Conservation (phyloP, 2,888 invertebrate species). For the Tetramorium bicarinatum region DNA sequence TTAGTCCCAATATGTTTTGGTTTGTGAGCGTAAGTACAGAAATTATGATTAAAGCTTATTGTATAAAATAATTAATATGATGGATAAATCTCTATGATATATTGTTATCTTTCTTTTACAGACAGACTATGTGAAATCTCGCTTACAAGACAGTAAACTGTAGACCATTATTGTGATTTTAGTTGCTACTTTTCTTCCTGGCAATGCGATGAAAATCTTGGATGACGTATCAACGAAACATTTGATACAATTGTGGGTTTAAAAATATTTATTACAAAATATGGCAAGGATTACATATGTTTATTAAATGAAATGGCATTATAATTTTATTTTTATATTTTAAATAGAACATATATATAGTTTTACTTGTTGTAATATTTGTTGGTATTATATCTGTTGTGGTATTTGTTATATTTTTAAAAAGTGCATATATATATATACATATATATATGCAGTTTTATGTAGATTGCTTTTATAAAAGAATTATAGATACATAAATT, state of each 20-base stretch:
- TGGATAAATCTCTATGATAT: background rate
- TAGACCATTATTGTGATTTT: background rate
- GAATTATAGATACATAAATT: background rate
- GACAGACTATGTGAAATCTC: constrained; percentile 88
- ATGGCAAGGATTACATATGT: constrained; percentile 7
- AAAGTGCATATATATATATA: too few relatives aligned
- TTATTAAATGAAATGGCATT: background rate
- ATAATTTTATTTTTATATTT: background rate
- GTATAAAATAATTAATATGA: background rate
- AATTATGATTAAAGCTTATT: background rate
- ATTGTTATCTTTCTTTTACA: constrained; percentile 79
- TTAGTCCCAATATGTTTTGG: constrained; percentile 92
- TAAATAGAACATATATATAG: background rate
- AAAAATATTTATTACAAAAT: constrained; percentile 18
- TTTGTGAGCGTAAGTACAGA: constrained; percentile 91
- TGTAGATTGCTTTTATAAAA: background rate
- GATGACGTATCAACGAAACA: background rate
- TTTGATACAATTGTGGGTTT: background rate
- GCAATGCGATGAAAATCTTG: background rate
- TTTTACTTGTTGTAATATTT: background rate
- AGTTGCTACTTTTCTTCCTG: background rate
- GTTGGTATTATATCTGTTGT: background rate
- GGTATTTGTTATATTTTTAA: background rate
- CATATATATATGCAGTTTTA: background rate
- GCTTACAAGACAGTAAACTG: constrained; percentile 78